Percentiles rank a stretch among this genome's conserved stretches.
Conservation (phyloP, 2,113 vertebrate species). For the Mungos mungo region DNA sequence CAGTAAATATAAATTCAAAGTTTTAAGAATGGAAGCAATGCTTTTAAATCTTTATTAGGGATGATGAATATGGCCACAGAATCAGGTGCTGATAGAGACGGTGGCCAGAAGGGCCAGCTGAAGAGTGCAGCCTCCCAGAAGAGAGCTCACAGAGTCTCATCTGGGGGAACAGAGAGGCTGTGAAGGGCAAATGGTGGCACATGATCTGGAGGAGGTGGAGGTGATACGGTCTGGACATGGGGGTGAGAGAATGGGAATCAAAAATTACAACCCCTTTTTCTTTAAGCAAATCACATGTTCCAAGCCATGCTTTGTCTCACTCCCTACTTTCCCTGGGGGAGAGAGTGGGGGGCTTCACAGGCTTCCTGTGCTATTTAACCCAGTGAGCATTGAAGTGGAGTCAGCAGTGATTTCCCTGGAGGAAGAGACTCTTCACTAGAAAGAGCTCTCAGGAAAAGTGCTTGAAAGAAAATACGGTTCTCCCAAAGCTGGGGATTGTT, state of each 20-base stretch:
- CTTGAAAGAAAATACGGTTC: background rate
- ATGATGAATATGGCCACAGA: background rate
- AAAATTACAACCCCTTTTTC: background rate
- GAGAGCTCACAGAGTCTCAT: background rate
- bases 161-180: background rate
- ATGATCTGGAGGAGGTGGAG: background rate
- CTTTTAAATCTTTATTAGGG: background rate
- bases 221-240: background rate
- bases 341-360: background rate
- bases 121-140: background rate
- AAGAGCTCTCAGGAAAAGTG: background rate
- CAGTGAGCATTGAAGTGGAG: background rate
- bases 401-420: too few species aligned
- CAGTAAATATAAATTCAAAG: background rate
- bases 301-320: background rate
- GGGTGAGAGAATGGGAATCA: fast-evolving
- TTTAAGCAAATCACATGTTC: background rate
- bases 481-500: background rate
- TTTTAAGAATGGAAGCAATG: background rate
- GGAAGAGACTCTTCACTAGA: background rate
- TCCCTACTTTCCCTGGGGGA: background rate
- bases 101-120: background rate
- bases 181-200: background rate
- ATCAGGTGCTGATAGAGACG: background rate
- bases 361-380: background rate